A percentile compares a stretch with the other conserved stretches of the same genome.
Evolutionary conservation across 1,140 invertebrate genomes (phyloP).

Genomic region (Xylocopa sonorina): DNA sequence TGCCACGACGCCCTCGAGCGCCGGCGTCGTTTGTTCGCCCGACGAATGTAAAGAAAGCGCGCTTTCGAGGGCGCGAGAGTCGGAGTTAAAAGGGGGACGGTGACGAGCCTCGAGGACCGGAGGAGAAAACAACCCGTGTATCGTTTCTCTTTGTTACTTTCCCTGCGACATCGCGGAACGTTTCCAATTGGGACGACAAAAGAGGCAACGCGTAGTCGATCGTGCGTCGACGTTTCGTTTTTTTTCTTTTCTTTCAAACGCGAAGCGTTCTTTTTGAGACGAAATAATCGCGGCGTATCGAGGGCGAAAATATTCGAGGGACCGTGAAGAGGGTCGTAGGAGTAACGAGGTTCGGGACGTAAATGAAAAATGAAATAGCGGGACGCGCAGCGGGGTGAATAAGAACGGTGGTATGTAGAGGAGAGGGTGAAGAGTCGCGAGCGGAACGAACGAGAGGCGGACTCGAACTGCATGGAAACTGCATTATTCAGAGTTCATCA

Average conservation of each 20-base stretch:
- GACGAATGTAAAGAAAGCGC: constrained; percentile 19
- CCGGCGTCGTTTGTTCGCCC: constrained; percentile 26
- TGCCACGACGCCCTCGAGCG: constrained; percentile 19
- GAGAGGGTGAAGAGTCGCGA: neutral
- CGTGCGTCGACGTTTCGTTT: too few species aligned
- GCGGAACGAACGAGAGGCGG: constrained; percentile 1
- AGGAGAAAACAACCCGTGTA: constrained; percentile 19
- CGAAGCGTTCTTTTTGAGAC: too few species aligned
- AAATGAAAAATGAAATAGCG: too few species aligned
- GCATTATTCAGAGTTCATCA: constrained; percentile 40
- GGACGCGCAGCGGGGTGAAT: neutral
- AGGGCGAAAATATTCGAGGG: too few species aligned
- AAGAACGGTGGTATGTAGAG: neutral
- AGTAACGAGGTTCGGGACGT: too few species aligned
- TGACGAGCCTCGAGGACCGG: constrained; percentile 24
- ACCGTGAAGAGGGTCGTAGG: too few species aligned
- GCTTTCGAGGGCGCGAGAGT: constrained; percentile 13
- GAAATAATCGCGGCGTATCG: too few species aligned
- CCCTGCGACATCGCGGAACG: neutral
- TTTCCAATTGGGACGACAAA: constrained; percentile 17
- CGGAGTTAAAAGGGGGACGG: neutral
- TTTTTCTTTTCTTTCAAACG: neutral
- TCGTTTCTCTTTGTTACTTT: constrained; percentile 14
- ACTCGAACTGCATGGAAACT: constrained; percentile 35
- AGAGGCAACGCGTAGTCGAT: too few species aligned